phyloP scores from a whole-genome alignment of 1,140 invertebrate species.

The Reticulitermes speratus region DNA sequence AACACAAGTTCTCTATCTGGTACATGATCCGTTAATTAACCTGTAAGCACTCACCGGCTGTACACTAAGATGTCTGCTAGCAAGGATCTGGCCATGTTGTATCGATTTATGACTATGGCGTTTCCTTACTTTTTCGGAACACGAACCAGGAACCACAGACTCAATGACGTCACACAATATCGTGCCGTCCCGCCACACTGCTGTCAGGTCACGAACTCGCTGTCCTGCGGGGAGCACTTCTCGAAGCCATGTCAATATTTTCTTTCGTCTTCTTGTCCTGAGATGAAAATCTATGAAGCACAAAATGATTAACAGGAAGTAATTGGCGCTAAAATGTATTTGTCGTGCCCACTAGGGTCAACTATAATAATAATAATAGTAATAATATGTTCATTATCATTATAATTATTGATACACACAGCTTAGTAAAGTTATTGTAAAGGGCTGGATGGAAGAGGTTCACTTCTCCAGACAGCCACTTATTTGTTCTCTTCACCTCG shows the following conservation, averaged over 20 bases:
- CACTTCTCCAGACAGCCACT: too few relatives aligned
- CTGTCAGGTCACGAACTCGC: background rate
- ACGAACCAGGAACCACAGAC: constrained; percentile 54
- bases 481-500: too few relatives aligned
- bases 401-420: too few relatives aligned
- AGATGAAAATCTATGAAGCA: background rate
- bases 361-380: too few relatives aligned
- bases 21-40: too few relatives aligned
- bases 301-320: too few relatives aligned
- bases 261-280: background rate
- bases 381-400: too few relatives aligned
- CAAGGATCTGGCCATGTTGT: constrained; percentile 55
- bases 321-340: too few relatives aligned
- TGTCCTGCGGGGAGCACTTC: background rate
- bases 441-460: too few relatives aligned
- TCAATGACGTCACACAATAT: constrained; percentile 57
- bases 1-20: too few relatives aligned
- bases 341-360: too few relatives aligned
- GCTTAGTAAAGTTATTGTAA: too few relatives aligned
- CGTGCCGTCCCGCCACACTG: constrained; percentile 57
- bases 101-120: constrained; percentile 52
- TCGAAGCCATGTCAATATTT: background rate
- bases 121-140: constrained; percentile 48
- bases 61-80: constrained; percentile 56
- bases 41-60: constrained; percentile 47